A percentile compares a stretch with the other conserved stretches of the same genome.
phyloP scores from a whole-genome alignment of 1,140 invertebrate species.

The Brachionus paranguensis region DNA sequence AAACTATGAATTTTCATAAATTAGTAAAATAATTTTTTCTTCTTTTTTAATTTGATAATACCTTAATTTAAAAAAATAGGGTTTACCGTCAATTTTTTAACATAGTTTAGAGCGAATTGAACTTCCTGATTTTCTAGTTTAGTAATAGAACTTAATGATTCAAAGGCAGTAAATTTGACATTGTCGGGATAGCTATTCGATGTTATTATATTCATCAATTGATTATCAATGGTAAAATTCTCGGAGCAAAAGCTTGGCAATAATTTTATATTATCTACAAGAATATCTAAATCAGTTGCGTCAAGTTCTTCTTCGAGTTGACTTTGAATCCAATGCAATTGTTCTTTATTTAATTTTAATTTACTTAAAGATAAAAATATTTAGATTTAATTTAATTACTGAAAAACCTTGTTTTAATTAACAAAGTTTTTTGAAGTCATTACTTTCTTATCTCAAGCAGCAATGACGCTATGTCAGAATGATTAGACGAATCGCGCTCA shows the following conservation, averaged over 20 bases:
- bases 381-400: neutral
- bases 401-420: neutral
- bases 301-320: slow-evolving; percentile 38
- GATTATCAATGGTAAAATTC: slow-evolving; percentile 7
- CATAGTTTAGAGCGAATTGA: neutral
- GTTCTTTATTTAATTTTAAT: neutral
- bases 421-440: neutral
- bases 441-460: slow-evolving; percentile 20
- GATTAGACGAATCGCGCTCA: neutral
- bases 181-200: neutral
- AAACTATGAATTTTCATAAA: neutral
- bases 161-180: neutral
- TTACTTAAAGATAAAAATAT: neutral
- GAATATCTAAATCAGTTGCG: slow-evolving; percentile 24
- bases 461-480: neutral
- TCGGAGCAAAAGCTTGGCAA: neutral
- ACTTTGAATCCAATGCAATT: neutral
- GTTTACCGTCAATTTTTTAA: neutral
- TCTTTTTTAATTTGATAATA: neutral
- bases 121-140: neutral
- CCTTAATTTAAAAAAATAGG: neutral
- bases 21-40: too few species aligned
- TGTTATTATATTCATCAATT: neutral
- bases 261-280: neutral
- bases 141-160: neutral